Conservation (phyloP, 2,797 vertebrate species). For the Pristis pectinata region DNA sequence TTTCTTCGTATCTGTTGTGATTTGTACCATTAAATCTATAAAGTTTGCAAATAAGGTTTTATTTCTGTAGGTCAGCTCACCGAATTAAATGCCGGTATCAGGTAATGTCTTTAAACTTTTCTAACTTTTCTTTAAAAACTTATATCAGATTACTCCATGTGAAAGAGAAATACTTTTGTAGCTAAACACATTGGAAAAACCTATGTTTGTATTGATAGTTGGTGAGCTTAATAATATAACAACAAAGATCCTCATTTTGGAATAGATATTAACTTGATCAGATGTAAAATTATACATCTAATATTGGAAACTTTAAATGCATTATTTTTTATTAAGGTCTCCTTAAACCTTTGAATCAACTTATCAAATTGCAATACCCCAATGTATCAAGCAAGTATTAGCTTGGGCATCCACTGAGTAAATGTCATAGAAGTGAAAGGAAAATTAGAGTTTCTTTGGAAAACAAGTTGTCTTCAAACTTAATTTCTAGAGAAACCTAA, state of each 20-base stretch:
- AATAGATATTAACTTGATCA: background rate
- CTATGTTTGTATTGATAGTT: background rate
- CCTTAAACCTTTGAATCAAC: background rate
- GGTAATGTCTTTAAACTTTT: slow-evolving; percentile 25
- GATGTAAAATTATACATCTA: background rate
- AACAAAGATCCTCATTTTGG: background rate
- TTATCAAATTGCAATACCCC: background rate
- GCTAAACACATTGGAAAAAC: background rate
- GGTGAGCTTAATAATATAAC: background rate
- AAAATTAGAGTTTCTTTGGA: background rate
- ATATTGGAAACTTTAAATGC: background rate
- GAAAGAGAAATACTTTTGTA: background rate
- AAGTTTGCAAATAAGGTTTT: slow-evolving; percentile 29
- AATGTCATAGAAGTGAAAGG: background rate
- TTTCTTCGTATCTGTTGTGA: background rate
- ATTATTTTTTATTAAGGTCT: background rate
- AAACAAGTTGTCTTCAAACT: background rate
- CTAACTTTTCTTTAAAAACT: background rate
- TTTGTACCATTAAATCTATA: background rate
- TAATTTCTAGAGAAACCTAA: no score
- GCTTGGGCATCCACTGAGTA: background rate
- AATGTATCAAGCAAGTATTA: background rate
- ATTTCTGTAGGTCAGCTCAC: slow-evolving; percentile 10
- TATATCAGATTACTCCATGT: background rate
- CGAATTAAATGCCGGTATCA: slow-evolving; percentile 1